Evolutionary conservation across 35 echinoderm and acorn worm species (phyloP).

Genomic region (Diadema setosum): DNA sequence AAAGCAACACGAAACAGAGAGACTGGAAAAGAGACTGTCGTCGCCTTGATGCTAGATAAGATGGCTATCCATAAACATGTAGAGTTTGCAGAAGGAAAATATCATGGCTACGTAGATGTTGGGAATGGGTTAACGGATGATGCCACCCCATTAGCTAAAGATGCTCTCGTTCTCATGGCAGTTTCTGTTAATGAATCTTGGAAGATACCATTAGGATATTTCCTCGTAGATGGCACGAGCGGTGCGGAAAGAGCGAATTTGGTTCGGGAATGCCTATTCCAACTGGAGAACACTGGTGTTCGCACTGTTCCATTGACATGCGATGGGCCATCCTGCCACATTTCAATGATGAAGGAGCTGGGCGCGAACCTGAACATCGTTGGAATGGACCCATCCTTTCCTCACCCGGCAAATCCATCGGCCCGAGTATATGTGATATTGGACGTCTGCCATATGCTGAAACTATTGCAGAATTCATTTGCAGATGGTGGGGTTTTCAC

Average conservation of each 20-base stretch:
- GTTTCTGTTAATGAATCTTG: slow-evolving; percentile 22
- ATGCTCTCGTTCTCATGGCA: slow-evolving; percentile 18
- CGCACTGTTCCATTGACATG: background rate
- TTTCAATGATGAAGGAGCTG: slow-evolving; percentile 15
- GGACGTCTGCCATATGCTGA: slow-evolving; percentile 24
- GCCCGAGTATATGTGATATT: background rate
- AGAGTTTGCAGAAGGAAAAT: slow-evolving; percentile 3
- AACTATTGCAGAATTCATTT: slow-evolving; percentile 27
- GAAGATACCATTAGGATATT: slow-evolving; percentile 29
- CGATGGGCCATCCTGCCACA: slow-evolving; percentile 22
- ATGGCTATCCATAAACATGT: slow-evolving; percentile 24
- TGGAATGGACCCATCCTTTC: background rate
- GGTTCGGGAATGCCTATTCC: background rate
- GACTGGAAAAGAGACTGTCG: background rate
- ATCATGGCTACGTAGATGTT: slow-evolving; percentile 14
- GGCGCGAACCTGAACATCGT: background rate
- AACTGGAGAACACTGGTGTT: background rate
- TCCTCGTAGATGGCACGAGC: background rate
- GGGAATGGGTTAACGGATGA: background rate
- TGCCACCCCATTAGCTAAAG: background rate
- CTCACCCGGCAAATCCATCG: background rate
- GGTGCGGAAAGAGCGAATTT: slow-evolving; percentile 13
- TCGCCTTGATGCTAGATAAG: slow-evolving; percentile 15
- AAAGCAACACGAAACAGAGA: background rate
- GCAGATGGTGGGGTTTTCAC: background rate